Evolutionary conservation across 2,113 vertebrate species (phyloP).

Genomic region (Tupaia tana): DNA sequence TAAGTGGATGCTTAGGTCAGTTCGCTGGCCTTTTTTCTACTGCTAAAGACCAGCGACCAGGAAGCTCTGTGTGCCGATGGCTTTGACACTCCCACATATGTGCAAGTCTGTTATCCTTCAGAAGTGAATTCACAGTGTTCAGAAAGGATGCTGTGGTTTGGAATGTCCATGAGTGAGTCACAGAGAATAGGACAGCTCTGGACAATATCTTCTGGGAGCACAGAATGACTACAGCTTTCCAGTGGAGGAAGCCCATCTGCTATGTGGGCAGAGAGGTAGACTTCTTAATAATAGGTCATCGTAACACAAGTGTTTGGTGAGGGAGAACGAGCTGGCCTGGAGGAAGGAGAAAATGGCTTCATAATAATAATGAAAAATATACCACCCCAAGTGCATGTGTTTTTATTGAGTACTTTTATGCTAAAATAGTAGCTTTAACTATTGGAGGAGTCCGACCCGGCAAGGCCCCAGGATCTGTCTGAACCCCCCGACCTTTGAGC

Average conservation of each 20-base stretch:
- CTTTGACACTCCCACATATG: not conserved
- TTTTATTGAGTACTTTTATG: not conserved
- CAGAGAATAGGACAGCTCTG: not conserved
- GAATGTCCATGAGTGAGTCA: not conserved
- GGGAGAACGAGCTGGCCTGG: not conserved
- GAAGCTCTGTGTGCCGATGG: not conserved
- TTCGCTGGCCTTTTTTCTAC: not conserved
- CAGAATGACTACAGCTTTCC: not conserved
- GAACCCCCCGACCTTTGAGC: no score
- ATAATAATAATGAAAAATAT: not conserved
- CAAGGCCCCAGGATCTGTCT: no score
- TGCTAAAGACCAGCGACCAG: not conserved
- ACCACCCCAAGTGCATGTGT: not conserved
- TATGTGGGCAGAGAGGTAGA: not conserved
- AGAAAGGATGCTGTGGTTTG: not conserved
- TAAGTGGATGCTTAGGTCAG: slow-evolving; percentile 23
- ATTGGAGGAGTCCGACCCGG: no score
- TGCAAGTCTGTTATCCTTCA: not conserved
- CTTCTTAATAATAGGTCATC: not conserved
- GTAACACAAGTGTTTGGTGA: not conserved
- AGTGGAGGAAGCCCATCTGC: not conserved
- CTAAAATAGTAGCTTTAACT: not conserved
- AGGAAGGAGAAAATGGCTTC: not conserved
- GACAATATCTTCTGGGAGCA: not conserved
- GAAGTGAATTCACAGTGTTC: not conserved